Evolutionary conservation across 64 coral and sea anemone genomes (phyloP).

Genomic region (Pocillopora verrucosa): DNA sequence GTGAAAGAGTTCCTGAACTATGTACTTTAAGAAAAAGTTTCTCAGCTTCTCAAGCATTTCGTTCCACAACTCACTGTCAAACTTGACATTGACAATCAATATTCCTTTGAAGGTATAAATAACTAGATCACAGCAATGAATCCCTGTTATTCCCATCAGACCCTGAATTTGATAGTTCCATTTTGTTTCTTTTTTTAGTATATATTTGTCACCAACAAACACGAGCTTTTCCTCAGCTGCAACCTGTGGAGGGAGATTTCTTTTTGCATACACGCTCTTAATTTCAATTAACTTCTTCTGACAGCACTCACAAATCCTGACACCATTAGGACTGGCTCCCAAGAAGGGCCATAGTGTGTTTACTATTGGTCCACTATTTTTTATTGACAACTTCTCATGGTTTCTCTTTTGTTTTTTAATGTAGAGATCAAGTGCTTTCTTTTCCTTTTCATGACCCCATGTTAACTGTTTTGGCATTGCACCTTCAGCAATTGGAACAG

Average conservation of each 20-base stretch:
- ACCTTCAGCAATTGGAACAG: constrained; percentile 20
- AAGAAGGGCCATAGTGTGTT: constrained; percentile 33
- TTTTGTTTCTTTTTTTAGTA: constrained; percentile 49
- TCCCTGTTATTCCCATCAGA: constrained; percentile 26
- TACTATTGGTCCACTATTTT: constrained; percentile 22
- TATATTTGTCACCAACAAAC: constrained; percentile 10
- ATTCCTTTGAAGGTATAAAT: constrained; percentile 59
- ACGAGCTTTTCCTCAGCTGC: constrained; percentile 20
- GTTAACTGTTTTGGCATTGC: background rate
- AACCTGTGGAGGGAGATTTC: constrained; percentile 27
- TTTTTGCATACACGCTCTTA: constrained; percentile 46
- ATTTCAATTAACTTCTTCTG: constrained; percentile 35
- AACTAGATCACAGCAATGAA: constrained; percentile 28
- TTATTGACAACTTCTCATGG: background rate
- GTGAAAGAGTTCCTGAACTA: constrained; percentile 29
- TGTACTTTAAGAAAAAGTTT: background rate
- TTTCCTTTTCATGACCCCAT: constrained; percentile 20
- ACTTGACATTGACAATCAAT: constrained; percentile 30
- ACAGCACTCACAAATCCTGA: constrained; percentile 40
- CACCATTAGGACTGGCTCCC: constrained; percentile 43
- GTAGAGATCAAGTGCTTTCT: constrained; percentile 1
- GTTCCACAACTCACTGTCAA: constrained; percentile 25
- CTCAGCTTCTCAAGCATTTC: constrained; percentile 10
- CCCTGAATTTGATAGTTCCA: constrained; percentile 62
- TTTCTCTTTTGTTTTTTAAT: constrained; percentile 11